Evolutionary conservation across 2,888 invertebrate species (phyloP), one percentile per base, ranked within the genome.

Genomic region (Beris chalybata): DNA sequence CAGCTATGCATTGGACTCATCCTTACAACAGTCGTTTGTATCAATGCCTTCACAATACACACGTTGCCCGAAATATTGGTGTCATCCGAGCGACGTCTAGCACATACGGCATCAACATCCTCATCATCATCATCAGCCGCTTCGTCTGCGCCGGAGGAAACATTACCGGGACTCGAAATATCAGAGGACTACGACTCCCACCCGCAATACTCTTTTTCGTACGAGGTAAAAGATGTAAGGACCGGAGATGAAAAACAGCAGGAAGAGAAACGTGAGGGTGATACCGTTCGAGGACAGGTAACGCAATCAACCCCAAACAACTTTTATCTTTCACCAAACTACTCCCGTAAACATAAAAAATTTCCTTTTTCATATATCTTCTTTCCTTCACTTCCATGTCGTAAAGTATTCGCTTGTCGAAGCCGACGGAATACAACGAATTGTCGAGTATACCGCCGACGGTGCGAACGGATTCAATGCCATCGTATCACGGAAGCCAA

Each of bases 221-320:
- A 73, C 67, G 71, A 72, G 54, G 74, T 74, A 5, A 72, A 74
- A 29, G 74, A 74, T 63, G 53, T 71, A 47, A 68, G 70, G 57
- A 74, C 74, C 48, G 74, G 74, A 13, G 74, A 74, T 70, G 67
- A 72, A 53, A 74, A 74, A 69, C 71, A 67, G 43, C 74, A 74
- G 66, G 71, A 72, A 52, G 74, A 74, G 53, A 72, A 73, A 48
- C 72, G 74, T 11, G 71, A 74, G 67, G 74, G 74, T 5, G 74
- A 73, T 58, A 45, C 71, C n/a, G 74, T 74, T 22, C 70, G 70
- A 30, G 74, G 74, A 29, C 71, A 73, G 68, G 74, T 74, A 68
- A 65, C 31, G 9, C 50, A 54, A 61, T 58, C 64, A 22, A 31
- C 30, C 50, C 4, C 4, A 1, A 29, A 38, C n/a, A 15, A 22